Evolutionary conservation across 1,140 invertebrate genomes (phyloP), one percentile per base, ranked within the genome.

Genomic region (Zaprionus tsacasi): DNA sequence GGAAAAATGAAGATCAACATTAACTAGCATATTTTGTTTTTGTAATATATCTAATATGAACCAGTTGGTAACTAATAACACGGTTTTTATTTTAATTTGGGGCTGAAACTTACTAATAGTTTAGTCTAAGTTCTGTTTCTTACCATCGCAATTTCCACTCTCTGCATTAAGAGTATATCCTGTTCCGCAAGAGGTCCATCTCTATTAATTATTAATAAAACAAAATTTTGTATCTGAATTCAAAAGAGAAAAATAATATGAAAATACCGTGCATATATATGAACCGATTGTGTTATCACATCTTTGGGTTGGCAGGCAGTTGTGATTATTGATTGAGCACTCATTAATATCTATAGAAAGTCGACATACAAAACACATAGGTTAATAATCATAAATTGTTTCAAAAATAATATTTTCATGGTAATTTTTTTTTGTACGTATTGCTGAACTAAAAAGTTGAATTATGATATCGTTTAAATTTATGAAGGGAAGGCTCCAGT

Each of bases 101-200:
- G 21, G 21, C 21, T 21, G 1, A 21, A 2, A 2, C 21, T 1
- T 2, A 21, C 21, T 21, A 1, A 21, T 21, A 21, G 1, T 21
- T 21, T 21, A 1, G 1, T 4, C 27, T 30, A 2, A 30, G 27
- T 3, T 30, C 3, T 30, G 27, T 43, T 40, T 52, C 65, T 82
- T 93, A 97, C 97, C 97, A 94, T 98, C 97, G 93, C 98, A 99
- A 69, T 95, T 93, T 65, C 97, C 96, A 4, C 96, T 97, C 10
- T 95, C 95, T 7, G 96, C 96, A 89, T 99, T 98, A 3, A 99
- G 93, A 0, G 98, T 98, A 88, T 99, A 99, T 0, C 99, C 99
- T 0, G 98, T 99, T 0, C 99, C 99, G 93, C 99, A 99, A 96
- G 94, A 30, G 96, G 96, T 75, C 67, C 59, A 70, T 45, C 94